Base-by-base conservation (phyloP, 2,113 vertebrate species). In the Dryoscopus gambensis region DNA sequence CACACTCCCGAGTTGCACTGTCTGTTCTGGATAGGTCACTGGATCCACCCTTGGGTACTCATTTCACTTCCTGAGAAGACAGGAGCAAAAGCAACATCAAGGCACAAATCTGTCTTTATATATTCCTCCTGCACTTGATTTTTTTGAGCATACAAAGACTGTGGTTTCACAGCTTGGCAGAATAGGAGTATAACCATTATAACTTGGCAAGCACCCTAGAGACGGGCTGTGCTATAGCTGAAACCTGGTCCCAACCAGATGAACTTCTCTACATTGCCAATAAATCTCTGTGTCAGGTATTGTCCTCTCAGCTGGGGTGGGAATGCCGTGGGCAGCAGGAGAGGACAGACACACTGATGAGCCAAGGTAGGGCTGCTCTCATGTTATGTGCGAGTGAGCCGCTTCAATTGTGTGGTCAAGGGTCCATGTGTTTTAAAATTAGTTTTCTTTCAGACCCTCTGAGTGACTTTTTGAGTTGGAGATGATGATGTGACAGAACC, bases 401-500 rank as follows among this genome's bases (percentile, higher is more conserved):
- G 27, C 35, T 74, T 16, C 42, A 69, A 25, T 11, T 76, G 22
- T 86, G 68, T 71, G 60, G 71, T 77, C 87, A 94, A 28, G 46
- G 18, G 16, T 81, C 64, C 33, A 28, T 13, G n/a, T 78, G 60
- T 64, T 95, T 93, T 93, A 77, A 77, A 91, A 90, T 52, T 60
- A 90, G 30, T 7, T 55, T 86, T 92, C 37, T 63, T 96, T 84
- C 4, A 6, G 33, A 64, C 95, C 40, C 21, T 49, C 46, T 33
- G n/a, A 81, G 56, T 52, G 68, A 70, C 39, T 92, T 83, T 84
- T 78, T 6, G 35, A 60, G 59, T 47, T 84, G 84, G 24, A 55
- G 44, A 90, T 77, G 75, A 95, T 96, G 90, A 93, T 73, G 90
- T 93, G 95, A 95, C 68, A 94, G 70, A 94, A 96, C 95, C 87